Evolutionary conservation across 1,140 invertebrate genomes (phyloP).

Genomic region (Drosophila cardini): DNA sequence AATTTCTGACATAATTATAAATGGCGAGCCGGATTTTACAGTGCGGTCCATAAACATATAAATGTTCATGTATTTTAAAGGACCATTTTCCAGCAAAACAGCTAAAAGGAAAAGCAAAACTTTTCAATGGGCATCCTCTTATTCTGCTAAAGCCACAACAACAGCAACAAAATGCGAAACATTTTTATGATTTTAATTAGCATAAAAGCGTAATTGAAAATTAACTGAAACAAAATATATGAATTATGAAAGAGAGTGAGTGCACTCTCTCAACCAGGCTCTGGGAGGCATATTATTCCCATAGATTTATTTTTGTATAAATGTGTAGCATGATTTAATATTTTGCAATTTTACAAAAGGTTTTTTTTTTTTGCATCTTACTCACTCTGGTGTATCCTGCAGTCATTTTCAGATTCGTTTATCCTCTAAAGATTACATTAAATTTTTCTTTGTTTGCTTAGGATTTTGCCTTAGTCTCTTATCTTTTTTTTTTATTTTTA

Average conservation of each 20-base stretch:
- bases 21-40: constrained; percentile 12
- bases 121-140: constrained; percentile 23
- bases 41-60: neutral
- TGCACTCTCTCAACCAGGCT: constrained; percentile 4
- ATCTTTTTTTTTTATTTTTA: constrained; percentile 2
- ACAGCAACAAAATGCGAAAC: constrained; percentile 54
- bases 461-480: constrained; percentile 7
- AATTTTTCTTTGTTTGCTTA: constrained; percentile 50
- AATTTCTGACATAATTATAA: constrained; percentile 23
- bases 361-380: constrained; percentile 7
- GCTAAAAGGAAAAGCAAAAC: constrained; percentile 18
- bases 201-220: constrained; percentile 82
- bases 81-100: constrained; percentile 3
- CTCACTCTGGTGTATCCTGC: constrained; percentile 25
- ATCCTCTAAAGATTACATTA: neutral
- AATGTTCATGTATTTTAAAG: constrained; percentile 13
- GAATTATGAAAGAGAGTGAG: constrained; percentile 16
- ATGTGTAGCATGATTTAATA: constrained; percentile 12
- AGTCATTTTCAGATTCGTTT: constrained; percentile 3
- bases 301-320: constrained; percentile 8
- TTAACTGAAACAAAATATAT: constrained; percentile 77
- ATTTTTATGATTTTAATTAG: constrained; percentile 77
- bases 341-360: constrained; percentile 38
- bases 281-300: neutral
- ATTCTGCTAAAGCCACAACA: constrained; percentile 18